Base-by-base conservation (phyloP, 92 coral and sea anemone genomes). In the Epizoanthus illoricatus region DNA sequence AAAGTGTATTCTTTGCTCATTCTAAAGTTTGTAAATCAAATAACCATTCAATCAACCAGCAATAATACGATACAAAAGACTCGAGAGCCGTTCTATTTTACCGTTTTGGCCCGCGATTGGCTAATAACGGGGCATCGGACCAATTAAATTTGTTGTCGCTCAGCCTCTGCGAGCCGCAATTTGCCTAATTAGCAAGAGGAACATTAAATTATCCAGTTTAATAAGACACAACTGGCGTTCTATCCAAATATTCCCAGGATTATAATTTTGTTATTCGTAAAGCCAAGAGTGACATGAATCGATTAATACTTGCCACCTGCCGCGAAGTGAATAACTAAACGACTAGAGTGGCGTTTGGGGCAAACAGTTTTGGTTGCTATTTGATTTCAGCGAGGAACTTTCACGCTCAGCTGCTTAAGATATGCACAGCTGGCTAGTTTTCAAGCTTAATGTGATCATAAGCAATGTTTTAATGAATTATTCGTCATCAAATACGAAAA, bases 1-100 rank as follows among this genome's bases (percentile, higher is more conserved):
- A 90, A 91, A 90, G 94, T 91, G 94, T 88, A 90, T 93, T 91
- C 94, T 87, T 87, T 93, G 97, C 94, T 93, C 94, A 87, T 92
- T 85, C 90, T 88, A 88, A 81, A 88, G 94, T 84, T 91, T 89
- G 88, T 81, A 92, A 89, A 92, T 89, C 92, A 91, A 92, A 92
- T 93, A 93, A 78, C 97, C 74, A 85, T 88, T 89, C 92, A 91
- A 93, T 93, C 94, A 91, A 91, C 94, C 72, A 87, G 92, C 84
- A 73, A 87, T 91, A 86, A 87, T 87, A 76, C 88, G 81, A 91
- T 79, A 86, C 94, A 92, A 93, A 87, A 79, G 91, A 73, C 86
- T 57, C 54, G 45, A 86, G 87, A 89, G 87, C 81, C 84, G 87
- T 81, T 85, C 85, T 86, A 75, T 92, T 81, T 86, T 79, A 63